Evolutionary conservation across 2,113 vertebrate species (phyloP).

Genomic region (Oncorhynchus keta): DNA sequence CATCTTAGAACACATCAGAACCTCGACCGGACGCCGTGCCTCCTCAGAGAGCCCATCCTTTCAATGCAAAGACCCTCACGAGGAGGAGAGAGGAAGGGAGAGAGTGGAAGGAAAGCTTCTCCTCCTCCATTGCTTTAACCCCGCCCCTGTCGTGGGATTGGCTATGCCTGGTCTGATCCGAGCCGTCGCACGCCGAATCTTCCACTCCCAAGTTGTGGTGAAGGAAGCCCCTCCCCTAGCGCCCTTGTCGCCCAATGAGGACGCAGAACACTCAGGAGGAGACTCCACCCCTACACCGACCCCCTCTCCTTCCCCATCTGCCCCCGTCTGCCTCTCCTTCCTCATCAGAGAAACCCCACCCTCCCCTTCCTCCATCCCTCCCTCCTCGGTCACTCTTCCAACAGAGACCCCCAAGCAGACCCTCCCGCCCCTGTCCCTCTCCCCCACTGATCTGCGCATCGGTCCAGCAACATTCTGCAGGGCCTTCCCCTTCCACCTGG

Average conservation of each 20-base stretch:
- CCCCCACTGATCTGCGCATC: constrained; percentile 88
- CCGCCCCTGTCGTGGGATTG: constrained; percentile 87
- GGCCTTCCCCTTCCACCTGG: constrained; percentile 95
- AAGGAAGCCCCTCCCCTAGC: constrained; percentile 84
- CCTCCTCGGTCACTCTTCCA: constrained; percentile 69
- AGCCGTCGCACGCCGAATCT: constrained; percentile 90
- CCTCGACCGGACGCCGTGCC: constrained; percentile 90
- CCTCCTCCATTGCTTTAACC: constrained; percentile 94
- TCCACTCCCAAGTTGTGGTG: constrained; percentile 85
- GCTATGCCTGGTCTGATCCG: constrained; percentile 94
- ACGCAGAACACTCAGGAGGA: constrained; percentile 75
- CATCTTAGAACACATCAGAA: constrained; percentile 94
- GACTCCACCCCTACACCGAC: constrained; percentile 73
- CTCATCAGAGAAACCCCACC: constrained; percentile 81
- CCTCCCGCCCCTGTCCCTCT: constrained; percentile 78
- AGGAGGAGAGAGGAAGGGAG: constrained; percentile 66
- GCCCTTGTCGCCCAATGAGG: constrained; percentile 65
- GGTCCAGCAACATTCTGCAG: constrained; percentile 94
- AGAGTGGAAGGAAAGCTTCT: constrained; percentile 75
- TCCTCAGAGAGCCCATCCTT: constrained; percentile 93
- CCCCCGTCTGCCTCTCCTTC: constrained; percentile 82
- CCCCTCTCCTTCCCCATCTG: constrained; percentile 50
- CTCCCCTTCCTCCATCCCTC: constrained; percentile 68
- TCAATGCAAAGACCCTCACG: constrained; percentile 90
- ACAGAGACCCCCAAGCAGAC: constrained; percentile 76